phyloP scores from a whole-genome alignment of 2,113 vertebrate species.

The Corythaeola cristata region DNA sequence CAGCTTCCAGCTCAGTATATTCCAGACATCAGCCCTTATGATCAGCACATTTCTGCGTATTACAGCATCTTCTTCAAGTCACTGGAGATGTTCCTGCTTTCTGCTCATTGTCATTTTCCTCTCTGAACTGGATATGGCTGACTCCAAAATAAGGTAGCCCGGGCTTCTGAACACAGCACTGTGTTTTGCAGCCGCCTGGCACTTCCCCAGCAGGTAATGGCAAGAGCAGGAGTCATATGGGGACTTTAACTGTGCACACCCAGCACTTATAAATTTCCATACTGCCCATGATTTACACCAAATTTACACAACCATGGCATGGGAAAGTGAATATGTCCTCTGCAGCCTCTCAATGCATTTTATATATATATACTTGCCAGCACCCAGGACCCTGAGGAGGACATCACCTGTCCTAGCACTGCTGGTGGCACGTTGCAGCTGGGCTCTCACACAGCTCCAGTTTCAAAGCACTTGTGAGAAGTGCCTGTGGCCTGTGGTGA shows the following conservation, averaged over 20 bases:
- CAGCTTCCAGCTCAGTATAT: background rate
- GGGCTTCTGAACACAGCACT: background rate
- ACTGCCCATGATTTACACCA: background rate
- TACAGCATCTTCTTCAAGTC: background rate
- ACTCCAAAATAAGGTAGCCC: background rate
- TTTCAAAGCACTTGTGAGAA: background rate
- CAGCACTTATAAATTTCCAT: background rate
- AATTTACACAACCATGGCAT: background rate
- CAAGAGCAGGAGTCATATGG: background rate
- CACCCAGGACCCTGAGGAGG: background rate
- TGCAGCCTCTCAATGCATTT: background rate
- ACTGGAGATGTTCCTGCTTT: background rate
- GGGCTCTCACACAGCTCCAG: background rate
- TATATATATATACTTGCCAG: background rate
- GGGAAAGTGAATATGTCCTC: background rate
- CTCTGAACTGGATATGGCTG: background rate
- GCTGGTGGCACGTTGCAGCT: accelerated
- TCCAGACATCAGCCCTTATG: background rate
- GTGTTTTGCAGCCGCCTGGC: background rate
- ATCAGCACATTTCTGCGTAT: background rate
- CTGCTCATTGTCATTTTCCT: background rate
- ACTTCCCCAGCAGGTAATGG: background rate
- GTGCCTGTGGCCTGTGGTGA: background rate
- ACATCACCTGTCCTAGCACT: background rate
- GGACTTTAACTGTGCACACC: background rate